Base-by-base conservation (phyloP, 2,797 vertebrate species). In the Toxotes lorentzi region DNA sequence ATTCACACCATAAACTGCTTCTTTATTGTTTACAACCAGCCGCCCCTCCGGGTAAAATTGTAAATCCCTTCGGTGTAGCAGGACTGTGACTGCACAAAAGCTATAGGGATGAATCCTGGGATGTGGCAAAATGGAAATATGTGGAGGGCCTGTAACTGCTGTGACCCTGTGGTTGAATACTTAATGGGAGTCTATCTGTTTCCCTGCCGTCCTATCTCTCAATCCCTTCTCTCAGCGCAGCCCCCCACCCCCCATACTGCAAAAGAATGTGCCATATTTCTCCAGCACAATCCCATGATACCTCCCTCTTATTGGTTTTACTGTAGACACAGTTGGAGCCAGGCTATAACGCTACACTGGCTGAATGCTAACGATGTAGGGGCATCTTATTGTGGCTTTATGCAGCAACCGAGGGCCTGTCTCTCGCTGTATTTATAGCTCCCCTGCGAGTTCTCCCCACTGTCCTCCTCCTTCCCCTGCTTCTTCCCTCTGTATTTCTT, bases 291-390 rank as follows among this genome's bases (percentile, higher is more conserved):
- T 91, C 93, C 92, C 91, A 82, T 73, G 89, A 92, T 87, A 70
- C 89, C 78, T 66, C 38, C 50, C 77, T 92, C 88, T 93, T 93
- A 92, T 92, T 93, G 92, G 86, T 91, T 92, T 89, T 88, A 84
- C 88, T 78, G 71, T 88, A 86, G 83, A 89, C 81, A 78, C 87
- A 92, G 90, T 78, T 51, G 86, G 85, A 87, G 81, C 65, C 27
- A 11, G 79, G 82, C 78, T 73, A 43, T 76, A 76, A 74, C 38
- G 82, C 78, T 48, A 85, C 77, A 62, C 83, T 70, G 63, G 73
- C 89, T 93, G 94, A 93, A 95, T 94, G 91, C 87, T 92, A 94
- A 95, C 83, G 57, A 85, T 41, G 69, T 47, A 0, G 4, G 63
- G 41, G 72, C 57, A 71, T 80, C 73, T 92, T 87, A 85, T 82